Conservation (phyloP, 2,888 invertebrate genomes). For the Cosmopolites sordidus region DNA sequence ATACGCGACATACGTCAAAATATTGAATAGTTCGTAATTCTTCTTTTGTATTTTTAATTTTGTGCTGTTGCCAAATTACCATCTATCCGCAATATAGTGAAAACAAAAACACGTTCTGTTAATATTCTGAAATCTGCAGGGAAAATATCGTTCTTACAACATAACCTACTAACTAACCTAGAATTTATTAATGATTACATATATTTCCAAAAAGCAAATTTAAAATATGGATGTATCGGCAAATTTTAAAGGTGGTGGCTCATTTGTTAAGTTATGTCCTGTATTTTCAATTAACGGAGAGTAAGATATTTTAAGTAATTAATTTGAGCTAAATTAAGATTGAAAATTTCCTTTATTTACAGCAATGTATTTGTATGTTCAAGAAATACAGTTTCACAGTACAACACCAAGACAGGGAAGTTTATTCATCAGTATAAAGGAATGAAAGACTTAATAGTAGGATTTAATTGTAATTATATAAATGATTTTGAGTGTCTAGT, state of each 20-base stretch:
- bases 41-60: too few species aligned
- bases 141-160: too few species aligned
- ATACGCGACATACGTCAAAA: too few species aligned
- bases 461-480: constrained; percentile 49
- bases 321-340: background rate
- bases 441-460: constrained; percentile 51
- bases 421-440: constrained; percentile 56
- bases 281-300: constrained; percentile 59
- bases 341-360: background rate
- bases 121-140: too few species aligned
- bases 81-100: too few species aligned
- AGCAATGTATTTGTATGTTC: constrained; percentile 55
- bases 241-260: constrained; percentile 60
- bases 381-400: constrained; percentile 58
- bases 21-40: too few species aligned
- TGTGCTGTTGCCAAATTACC: too few species aligned
- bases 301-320: constrained; percentile 50
- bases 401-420: constrained; percentile 62
- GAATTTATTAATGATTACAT: too few species aligned
- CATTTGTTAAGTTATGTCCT: constrained; percentile 57
- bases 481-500: constrained; percentile 48
- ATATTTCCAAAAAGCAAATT: too few species aligned
- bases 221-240: constrained; percentile 44
- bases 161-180: too few species aligned
- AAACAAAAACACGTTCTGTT: too few species aligned